Conservation (phyloP, 2,113 vertebrate genomes). For the Chaetops frenatus region DNA sequence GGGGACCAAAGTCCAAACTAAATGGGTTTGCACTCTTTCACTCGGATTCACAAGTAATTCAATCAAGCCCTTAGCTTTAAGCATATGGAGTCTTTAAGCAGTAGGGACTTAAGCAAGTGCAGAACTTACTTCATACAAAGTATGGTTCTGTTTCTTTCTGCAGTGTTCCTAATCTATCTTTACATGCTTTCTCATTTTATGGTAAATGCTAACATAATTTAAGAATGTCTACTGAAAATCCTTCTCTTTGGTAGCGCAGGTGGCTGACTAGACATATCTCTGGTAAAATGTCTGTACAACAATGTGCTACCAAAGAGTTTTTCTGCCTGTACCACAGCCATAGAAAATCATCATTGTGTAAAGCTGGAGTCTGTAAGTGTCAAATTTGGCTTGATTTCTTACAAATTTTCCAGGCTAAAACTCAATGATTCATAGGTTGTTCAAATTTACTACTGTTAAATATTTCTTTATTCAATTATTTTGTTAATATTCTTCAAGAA, state of each 20-base stretch:
- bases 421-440: background rate
- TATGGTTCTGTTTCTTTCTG: background rate
- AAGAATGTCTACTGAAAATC: background rate
- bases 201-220: background rate
- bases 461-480: background rate
- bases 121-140: background rate
- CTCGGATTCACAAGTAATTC: background rate
- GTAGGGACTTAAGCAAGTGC: background rate
- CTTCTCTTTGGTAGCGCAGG: background rate
- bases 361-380: fast-evolving
- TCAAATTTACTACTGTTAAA: background rate
- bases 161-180: background rate
- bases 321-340: background rate
- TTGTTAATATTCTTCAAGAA: background rate
- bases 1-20: background rate
- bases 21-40: background rate
- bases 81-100: background rate
- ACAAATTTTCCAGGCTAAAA: background rate
- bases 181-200: background rate
- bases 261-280: background rate
- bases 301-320: background rate
- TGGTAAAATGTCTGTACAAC: background rate
- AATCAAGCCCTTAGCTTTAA: background rate
- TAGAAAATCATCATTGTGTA: background rate
- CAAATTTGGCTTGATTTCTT: background rate